Evolutionary conservation across 2,797 vertebrate genomes (phyloP).

Genomic region (Nannoperca obscura): DNA sequence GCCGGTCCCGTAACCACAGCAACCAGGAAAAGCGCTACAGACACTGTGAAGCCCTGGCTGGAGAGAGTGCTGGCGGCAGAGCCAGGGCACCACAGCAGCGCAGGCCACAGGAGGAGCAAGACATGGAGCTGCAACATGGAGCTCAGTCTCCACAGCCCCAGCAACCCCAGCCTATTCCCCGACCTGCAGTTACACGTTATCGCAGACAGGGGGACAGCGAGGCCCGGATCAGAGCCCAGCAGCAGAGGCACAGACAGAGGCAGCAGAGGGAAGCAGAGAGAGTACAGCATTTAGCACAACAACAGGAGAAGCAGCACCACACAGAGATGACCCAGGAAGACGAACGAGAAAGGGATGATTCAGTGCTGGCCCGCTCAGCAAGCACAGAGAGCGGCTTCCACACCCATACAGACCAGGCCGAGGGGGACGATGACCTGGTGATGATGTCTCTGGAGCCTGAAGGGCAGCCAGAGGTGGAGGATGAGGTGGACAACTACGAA

Average conservation of each 20-base stretch:
- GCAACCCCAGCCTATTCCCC: slow-evolving; percentile 75
- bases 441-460: slow-evolving; percentile 84
- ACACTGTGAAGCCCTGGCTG: slow-evolving; percentile 66
- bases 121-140: slow-evolving; percentile 67
- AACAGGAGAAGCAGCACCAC: slow-evolving; percentile 69
- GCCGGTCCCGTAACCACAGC: slow-evolving; percentile 66
- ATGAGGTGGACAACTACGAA: slow-evolving; percentile 46
- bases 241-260: slow-evolving; percentile 78
- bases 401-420: slow-evolving; percentile 94
- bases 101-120: slow-evolving; percentile 65
- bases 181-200: slow-evolving; percentile 81
- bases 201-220: slow-evolving; percentile 84
- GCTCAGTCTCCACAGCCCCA: slow-evolving; percentile 49
- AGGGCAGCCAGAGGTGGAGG: slow-evolving; percentile 83
- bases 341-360: slow-evolving; percentile 86
- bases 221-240: slow-evolving; percentile 78
- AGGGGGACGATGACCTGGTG: slow-evolving; percentile 91
- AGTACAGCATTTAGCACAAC: slow-evolving; percentile 68
- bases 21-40: slow-evolving; percentile 74
- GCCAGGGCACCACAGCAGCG: slow-evolving; percentile 43
- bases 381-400: slow-evolving; percentile 97
- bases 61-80: slow-evolving; percentile 34
- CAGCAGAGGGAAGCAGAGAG: slow-evolving; percentile 80
- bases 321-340: slow-evolving; percentile 70
- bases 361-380: slow-evolving; percentile 90